These are phyloP conservation scores for Calephelis nemesis DNA, from an alignment of 1,140 invertebrate species.

Conservation along the genomic window DNA sequence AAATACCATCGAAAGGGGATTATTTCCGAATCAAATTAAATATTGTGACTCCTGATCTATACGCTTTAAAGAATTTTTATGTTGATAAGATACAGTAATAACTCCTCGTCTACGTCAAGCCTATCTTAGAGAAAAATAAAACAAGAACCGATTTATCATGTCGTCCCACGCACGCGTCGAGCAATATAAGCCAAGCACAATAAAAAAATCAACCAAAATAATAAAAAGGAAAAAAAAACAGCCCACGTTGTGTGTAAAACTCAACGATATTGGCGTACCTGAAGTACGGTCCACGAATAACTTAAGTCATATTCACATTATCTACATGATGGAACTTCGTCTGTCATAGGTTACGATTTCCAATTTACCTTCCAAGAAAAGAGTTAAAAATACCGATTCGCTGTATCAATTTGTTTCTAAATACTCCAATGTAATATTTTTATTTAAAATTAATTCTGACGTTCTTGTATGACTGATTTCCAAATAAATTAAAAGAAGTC, in stretches of 20 bases:
- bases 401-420: conserved; percentile 23
- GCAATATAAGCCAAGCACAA: conserved; percentile 57
- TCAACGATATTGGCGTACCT: conserved; percentile 68
- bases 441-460: too few species aligned
- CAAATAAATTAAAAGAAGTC: conserved; percentile 4
- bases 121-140: conserved; percentile 66
- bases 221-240: conserved; percentile 55
- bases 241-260: conserved; percentile 72
- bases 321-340: conserved; percentile 75
- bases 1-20: too few species aligned
- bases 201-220: conserved; percentile 57
- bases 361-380: conserved; percentile 17
- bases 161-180: conserved; percentile 68
- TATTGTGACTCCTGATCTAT: conserved; percentile 39
- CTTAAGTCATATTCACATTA: conserved; percentile 78
- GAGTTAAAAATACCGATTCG: conserved; percentile 45
- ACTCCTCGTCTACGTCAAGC: conserved; percentile 64
- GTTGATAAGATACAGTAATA: conserved; percentile 53
- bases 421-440: conserved; percentile 1
- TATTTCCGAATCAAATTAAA: conserved; percentile 23
- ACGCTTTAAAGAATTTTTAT: conserved; percentile 52
- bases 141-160: conserved; percentile 71
- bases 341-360: conserved; percentile 45
- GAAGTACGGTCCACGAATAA: conserved; percentile 64
- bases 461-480: not conserved